phyloP scores from a whole-genome alignment of 1,140 invertebrate genomes.

The Procambarus virginalis region DNA sequence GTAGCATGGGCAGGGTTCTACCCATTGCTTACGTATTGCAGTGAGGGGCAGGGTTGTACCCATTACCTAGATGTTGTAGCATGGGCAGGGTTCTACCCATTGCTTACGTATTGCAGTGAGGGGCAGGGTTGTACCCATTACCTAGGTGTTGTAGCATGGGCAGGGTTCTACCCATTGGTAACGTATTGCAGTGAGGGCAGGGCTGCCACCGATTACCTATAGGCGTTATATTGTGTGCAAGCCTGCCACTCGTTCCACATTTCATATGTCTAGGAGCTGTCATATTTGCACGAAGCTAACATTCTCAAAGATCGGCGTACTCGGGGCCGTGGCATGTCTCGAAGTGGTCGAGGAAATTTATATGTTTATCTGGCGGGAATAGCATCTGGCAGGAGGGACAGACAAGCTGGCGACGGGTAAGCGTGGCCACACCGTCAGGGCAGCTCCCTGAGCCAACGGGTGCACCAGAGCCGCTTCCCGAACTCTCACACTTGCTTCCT shows the following conservation, averaged over 20 bases:
- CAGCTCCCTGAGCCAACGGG: background rate
- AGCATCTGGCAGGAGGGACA: slow-evolving; percentile 72
- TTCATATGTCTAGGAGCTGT: background rate
- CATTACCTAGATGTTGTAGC: no score
- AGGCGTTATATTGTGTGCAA: background rate
- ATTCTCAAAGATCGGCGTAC: slow-evolving; percentile 57
- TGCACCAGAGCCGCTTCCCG: background rate
- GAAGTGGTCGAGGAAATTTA: slow-evolving; percentile 72
- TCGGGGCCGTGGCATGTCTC: slow-evolving; percentile 71
- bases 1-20: no score
- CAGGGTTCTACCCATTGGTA: no score
- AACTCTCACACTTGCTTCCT: slow-evolving; percentile 48
- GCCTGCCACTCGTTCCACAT: background rate
- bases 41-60: no score
- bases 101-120: no score
- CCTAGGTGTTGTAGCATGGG: no score
- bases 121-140: no score
- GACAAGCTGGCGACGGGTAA: slow-evolving; percentile 71
- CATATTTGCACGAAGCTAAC: background rate
- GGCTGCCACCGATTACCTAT: background rate
- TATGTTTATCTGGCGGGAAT: slow-evolving; percentile 72
- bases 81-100: no score
- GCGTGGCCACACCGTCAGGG: slow-evolving; percentile 69
- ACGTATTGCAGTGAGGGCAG: no score
- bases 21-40: no score